Evolutionary conservation across 1,140 invertebrate species (phyloP).

Genomic region (Anastrepha ludens): DNA sequence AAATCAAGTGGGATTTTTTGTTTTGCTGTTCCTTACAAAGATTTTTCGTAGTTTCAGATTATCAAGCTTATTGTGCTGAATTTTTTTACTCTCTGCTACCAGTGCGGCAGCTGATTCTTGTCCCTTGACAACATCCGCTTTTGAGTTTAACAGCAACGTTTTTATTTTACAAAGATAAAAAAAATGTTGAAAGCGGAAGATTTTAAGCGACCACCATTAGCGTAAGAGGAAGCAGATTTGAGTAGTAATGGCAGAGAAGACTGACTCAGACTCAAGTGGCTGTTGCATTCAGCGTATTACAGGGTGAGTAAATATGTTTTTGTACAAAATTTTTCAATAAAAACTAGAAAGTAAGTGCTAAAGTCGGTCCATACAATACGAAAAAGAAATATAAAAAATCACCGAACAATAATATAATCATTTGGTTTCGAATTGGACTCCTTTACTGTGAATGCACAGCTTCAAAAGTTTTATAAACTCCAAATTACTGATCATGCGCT

Average conservation of each 20-base stretch:
- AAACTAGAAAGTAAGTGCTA: no score
- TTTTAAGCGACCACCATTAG: conserved; percentile 1
- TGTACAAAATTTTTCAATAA: no score
- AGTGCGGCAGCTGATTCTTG: background rate
- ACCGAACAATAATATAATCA: no score
- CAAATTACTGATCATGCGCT: no score
- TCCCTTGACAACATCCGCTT: conserved; percentile 20
- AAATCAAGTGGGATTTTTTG: background rate
- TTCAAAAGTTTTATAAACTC: no score
- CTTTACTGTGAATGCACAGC: no score
- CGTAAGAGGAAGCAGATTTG: background rate
- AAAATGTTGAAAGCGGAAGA: conserved; percentile 1
- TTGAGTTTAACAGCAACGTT: background rate
- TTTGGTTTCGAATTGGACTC: no score
- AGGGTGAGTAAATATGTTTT: no score
- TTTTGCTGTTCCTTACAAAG: background rate
- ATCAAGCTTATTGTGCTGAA: background rate
- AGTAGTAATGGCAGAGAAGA: background rate
- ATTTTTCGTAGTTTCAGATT: background rate
- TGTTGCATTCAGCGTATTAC: no score
- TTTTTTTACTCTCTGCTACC: background rate
- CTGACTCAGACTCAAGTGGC: background rate
- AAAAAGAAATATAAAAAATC: no score
- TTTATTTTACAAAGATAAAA: background rate
- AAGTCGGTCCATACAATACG: no score